Conservation (phyloP, 2,888 invertebrate genomes). For the Drosophila monieri region DNA sequence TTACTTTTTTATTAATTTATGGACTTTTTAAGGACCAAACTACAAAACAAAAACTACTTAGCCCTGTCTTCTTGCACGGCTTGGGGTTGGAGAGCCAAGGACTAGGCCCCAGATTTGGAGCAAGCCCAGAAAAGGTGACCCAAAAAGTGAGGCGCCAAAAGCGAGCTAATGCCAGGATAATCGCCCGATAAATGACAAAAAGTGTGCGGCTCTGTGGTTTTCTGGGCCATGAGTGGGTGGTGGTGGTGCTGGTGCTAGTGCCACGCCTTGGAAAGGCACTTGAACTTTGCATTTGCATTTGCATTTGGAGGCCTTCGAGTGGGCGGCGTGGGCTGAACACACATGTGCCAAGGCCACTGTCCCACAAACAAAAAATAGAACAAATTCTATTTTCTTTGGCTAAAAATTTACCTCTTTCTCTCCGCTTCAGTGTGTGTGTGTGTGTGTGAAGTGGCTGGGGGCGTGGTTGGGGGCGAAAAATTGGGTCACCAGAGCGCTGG, state of each 20-base stretch:
- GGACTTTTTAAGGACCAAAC: too few species aligned
- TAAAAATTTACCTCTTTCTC: conserved; percentile 6
- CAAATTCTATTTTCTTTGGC: conserved; percentile 40
- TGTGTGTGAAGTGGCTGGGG: conserved; percentile 31
- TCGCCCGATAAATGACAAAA: conserved; percentile 28
- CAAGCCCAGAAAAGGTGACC: neutral
- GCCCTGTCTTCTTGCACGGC: neutral
- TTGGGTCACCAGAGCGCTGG: conserved; percentile 54
- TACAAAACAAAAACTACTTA: conserved; percentile 45
- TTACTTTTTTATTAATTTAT: too few species aligned
- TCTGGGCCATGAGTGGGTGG: neutral
- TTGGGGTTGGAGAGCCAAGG: conserved; percentile 1
- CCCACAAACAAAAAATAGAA: conserved; percentile 56
- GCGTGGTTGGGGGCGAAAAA: conserved; percentile 36
- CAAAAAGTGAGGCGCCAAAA: conserved; percentile 32
- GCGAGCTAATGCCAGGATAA: conserved; percentile 38
- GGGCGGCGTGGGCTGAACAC: conserved; percentile 23
- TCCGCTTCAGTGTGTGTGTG: conserved; percentile 10
- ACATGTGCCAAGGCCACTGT: conserved; percentile 50
- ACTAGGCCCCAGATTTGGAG: neutral
- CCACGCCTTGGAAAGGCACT: conserved; percentile 67
- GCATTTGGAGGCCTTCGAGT: conserved; percentile 53
- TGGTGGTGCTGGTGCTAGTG: conserved; percentile 7
- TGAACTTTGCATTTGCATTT: conserved; percentile 67
- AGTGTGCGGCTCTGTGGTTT: conserved; percentile 5